Conservation (phyloP, 2,113 vertebrate species). For the Phylloscopus trochiloides region DNA sequence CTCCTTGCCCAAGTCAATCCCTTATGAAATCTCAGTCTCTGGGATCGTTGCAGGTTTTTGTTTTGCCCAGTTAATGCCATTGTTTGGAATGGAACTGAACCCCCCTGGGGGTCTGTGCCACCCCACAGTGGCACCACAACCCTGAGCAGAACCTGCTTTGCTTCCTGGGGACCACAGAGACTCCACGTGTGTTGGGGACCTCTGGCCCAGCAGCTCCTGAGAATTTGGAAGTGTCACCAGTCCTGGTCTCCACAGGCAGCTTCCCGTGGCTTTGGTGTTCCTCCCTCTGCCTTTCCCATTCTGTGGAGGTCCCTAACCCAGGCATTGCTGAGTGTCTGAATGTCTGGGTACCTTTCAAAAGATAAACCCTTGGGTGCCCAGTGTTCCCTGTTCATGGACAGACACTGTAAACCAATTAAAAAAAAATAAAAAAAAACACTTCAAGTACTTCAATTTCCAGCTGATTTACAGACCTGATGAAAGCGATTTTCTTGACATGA, state of each 20-base stretch:
- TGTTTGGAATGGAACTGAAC: neutral
- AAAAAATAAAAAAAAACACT: neutral
- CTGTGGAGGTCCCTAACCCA: neutral
- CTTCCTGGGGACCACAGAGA: rapidly evolving
- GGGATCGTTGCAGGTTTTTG: neutral
- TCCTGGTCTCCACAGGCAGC: neutral
- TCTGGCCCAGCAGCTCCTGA: neutral
- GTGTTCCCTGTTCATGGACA: neutral
- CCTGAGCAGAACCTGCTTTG: neutral
- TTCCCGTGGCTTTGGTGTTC: neutral
- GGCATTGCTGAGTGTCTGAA: too few relatives aligned
- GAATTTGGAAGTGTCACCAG: neutral
- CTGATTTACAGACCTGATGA: neutral
- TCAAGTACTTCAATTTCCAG: neutral
- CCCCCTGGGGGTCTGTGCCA: neutral
- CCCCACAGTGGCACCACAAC: rapidly evolving
- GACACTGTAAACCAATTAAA: neutral
- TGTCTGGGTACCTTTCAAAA: neutral
- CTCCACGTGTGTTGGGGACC: neutral
- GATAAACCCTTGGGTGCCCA: neutral
- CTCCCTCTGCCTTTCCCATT: neutral
- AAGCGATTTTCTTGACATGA: neutral
- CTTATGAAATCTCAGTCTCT: neutral
- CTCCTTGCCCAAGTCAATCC: neutral
- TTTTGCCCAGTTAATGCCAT: neutral